Conservation (phyloP, 2,888 invertebrate species). For the Drosophila peninsularis region DNA sequence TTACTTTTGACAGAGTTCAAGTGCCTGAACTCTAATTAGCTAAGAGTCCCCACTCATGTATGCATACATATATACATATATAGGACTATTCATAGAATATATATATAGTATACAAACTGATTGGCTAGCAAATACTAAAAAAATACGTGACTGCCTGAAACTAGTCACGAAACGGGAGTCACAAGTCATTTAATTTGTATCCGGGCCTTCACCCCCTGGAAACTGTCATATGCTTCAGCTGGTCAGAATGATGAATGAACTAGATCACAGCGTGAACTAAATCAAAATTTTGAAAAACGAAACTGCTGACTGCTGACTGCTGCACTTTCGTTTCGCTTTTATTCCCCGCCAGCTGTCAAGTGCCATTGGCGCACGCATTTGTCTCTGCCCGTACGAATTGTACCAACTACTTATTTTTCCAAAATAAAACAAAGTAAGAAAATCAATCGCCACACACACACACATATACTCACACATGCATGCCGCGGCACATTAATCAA, state of each 20-base stretch:
- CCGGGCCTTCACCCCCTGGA: not conserved
- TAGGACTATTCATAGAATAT: not conserved
- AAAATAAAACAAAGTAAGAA: conserved; percentile 22
- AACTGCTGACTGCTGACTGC: conserved; percentile 39
- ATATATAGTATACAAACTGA: not conserved
- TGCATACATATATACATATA: not conserved
- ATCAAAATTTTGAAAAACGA: conserved; percentile 41
- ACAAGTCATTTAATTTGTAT: not conserved
- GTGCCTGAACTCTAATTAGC: too few relatives aligned
- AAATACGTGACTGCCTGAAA: too few relatives aligned
- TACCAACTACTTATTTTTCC: conserved; percentile 20
- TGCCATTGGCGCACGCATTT: conserved; percentile 56
- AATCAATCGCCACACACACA: conserved; percentile 56
- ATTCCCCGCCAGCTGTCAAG: conserved; percentile 36
- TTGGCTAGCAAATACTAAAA: too few relatives aligned
- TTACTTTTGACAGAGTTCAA: too few relatives aligned
- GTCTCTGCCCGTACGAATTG: conserved; percentile 41
- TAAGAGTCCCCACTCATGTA: too few relatives aligned
- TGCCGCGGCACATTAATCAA: conserved; percentile 72
- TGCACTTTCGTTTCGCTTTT: conserved; percentile 40
- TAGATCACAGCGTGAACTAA: conserved; percentile 22
- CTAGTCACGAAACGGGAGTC: not conserved
- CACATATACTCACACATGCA: conserved; percentile 1
- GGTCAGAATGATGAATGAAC: conserved; percentile 2
- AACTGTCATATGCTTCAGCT: not conserved